Conservation (phyloP, 2,797 vertebrate species). For the Erethizon dorsatum region DNA sequence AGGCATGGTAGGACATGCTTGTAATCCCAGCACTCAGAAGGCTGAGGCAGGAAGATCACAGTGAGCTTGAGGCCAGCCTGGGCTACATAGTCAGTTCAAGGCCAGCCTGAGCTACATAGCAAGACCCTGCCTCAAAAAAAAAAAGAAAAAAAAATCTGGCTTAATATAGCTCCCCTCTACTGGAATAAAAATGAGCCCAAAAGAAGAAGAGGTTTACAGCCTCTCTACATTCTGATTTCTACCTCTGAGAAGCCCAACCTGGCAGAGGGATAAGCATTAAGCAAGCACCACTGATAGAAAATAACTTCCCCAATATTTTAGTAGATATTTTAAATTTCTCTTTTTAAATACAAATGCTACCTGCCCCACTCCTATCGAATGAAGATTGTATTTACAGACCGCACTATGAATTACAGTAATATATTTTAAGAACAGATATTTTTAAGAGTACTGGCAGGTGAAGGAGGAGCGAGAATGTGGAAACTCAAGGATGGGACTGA, state of each 20-base stretch:
- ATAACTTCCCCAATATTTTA: neutral
- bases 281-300: neutral
- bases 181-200: fast-evolving
- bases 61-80: neutral
- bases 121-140: neutral
- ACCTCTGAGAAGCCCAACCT: neutral
- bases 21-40: neutral
- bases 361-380: neutral
- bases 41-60: neutral
- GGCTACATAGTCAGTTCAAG: neutral
- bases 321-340: neutral
- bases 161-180: neutral
- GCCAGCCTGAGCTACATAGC: neutral
- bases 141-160: neutral
- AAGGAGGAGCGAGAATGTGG: neutral
- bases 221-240: no score
- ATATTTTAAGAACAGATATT: neutral
- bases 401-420: neutral
- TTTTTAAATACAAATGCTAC: neutral
- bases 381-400: neutral
- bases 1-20: neutral
- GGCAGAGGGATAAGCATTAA: neutral
- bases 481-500: neutral
- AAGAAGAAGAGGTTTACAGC: neutral
- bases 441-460: neutral